These are phyloP conservation scores for Eueremaeus valkanovi DNA, from an alignment of 2,888 invertebrate genomes.

Conservation along the genomic window DNA sequence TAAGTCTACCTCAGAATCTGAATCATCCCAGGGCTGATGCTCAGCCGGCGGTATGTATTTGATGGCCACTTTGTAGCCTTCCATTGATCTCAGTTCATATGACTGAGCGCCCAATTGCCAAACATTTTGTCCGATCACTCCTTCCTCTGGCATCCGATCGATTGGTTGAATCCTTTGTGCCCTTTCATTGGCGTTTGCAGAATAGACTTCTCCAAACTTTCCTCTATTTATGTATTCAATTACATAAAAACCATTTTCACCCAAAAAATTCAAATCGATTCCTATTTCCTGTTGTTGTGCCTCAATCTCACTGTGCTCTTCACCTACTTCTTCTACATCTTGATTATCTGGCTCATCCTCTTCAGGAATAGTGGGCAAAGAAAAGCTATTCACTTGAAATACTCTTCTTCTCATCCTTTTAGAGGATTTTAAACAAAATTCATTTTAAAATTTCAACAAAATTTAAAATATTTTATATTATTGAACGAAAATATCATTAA, in stretches of 20 bases:
- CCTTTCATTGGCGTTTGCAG: not conserved
- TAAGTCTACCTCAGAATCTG: not conserved
- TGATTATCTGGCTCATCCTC: no score
- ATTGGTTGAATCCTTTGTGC: not conserved
- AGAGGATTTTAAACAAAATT: no score
- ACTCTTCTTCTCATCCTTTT: no score
- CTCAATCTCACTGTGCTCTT: no score
- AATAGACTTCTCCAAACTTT: not conserved
- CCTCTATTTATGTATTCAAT: not conserved
- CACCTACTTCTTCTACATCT: no score
- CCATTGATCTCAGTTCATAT: not conserved
- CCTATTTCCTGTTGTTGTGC: not conserved
- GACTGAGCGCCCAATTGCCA: not conserved
- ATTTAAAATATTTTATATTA: no score
- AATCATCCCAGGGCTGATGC: not conserved
- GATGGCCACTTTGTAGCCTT: not conserved
- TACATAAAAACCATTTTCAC: not conserved
- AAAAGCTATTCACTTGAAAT: no score
- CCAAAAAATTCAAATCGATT: not conserved
- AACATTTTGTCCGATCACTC: not conserved
- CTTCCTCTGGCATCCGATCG: not conserved
- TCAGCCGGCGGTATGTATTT: not conserved
- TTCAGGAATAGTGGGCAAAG: no score
- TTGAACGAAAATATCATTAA: no score
- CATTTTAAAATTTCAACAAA: no score